Percentiles rank a stretch among this genome's conserved stretches.
phyloP scores from a whole-genome alignment of 2,797 vertebrate species.

The Hylomyscus alleni region DNA sequence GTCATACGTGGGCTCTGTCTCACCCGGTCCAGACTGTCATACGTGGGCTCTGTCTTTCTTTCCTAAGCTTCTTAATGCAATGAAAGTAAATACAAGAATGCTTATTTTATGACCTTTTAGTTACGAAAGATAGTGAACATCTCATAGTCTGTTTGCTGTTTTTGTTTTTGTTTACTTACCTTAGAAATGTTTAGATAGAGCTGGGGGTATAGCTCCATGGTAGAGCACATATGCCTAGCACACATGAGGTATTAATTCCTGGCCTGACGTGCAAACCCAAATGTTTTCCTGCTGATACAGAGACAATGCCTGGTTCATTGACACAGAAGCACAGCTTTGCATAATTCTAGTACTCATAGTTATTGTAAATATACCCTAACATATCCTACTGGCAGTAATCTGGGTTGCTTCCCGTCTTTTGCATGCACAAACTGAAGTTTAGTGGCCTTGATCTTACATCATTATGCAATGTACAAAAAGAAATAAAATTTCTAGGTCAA shows the following conservation, averaged over 20 bases:
- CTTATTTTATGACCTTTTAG: slow-evolving; percentile 13
- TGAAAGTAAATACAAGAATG: slow-evolving; percentile 20
- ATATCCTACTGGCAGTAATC: background rate
- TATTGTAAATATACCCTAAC: slow-evolving; percentile 14
- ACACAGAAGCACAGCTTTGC: background rate
- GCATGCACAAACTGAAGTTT: slow-evolving; percentile 6
- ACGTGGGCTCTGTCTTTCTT: slow-evolving; percentile 9
- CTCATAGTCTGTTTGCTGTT: background rate
- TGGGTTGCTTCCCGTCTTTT: slow-evolving; percentile 46
- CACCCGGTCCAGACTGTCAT: background rate
- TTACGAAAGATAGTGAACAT: background rate
- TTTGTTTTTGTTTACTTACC: slow-evolving; percentile 16
- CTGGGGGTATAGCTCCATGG: background rate
- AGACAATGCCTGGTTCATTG: slow-evolving; percentile 16
- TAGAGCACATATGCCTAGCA: background rate
- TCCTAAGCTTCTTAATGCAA: slow-evolving; percentile 38
- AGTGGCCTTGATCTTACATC: slow-evolving; percentile 8
- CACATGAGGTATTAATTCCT: background rate
- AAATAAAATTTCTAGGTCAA: slow-evolving; percentile 29
- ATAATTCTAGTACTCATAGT: background rate
- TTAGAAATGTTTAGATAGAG: slow-evolving; percentile 18
- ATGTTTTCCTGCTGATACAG: background rate
- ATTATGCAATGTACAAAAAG: background rate
- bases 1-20: background rate
- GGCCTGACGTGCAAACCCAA: background rate